Base-by-base conservation (phyloP, 1,140 invertebrate genomes). In the Drosophila athabasca region DNA sequence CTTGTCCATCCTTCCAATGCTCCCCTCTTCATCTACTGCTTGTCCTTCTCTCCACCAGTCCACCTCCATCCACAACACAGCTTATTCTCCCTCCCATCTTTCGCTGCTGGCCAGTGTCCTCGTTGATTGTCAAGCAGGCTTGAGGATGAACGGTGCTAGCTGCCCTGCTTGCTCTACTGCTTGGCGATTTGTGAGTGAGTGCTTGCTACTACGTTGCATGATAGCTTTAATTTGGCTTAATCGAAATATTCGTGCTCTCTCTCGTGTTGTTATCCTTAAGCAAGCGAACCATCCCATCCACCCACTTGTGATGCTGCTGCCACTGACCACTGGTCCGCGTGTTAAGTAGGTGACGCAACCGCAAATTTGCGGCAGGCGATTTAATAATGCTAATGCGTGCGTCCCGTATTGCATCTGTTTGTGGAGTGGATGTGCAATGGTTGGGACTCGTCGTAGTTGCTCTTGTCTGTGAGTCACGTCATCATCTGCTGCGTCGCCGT, bases 191-290 rank as follows among this genome's bases (percentile, higher is more conserved):
- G 24, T 26, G 24, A 26, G 24, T 26, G 24, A 26, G 24, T 26
- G 24, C 57, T 60, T 22, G 45, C 46, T 60, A 62, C 60, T 46
- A 43, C 29, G 7, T 39, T 43, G 62, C 65, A 83, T 62, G 83
- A 87, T 88, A 88, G 83, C 83, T 88, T 88, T 88, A 88, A 88
- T 88, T 88, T 88, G 76, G 79, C 83, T 88, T 88, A 88, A 88
- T 88, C 83, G 83, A 83, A 88, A 88, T 88, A 76, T 79, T 83
- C 57, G 48, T 62, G 66, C 55, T 61, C 55, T 76, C 70, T 39
- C 55, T 64, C 59, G 48, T 24, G 24, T 54, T 60, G 44, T 61
- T 65, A 71, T 80, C 66, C 53, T 72, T 66, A 60, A 50, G 67
- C 69, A 72, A 55, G 31, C 54, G 31, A 35, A 52, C 53, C 69